These are phyloP conservation scores for Stomatorhinus walkeri DNA, from an alignment of 2,797 vertebrate species.

Conservation along the genomic window DNA sequence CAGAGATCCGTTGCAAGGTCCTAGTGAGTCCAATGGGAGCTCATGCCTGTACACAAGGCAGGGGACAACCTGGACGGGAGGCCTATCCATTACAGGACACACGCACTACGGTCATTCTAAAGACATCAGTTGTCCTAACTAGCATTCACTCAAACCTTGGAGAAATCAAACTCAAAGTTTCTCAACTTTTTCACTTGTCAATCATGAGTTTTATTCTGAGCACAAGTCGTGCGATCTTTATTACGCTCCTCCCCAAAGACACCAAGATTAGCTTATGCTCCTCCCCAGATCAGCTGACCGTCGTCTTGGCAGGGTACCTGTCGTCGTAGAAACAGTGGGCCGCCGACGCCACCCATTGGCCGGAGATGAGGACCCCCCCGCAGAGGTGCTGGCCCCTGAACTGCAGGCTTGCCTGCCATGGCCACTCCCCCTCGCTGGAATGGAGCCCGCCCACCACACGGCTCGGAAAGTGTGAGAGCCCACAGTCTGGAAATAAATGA, in stretches of 20 bases:
- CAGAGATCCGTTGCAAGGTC: not conserved
- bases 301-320: slow-evolving; percentile 52
- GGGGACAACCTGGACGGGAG: not conserved
- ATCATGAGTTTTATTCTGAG: not conserved
- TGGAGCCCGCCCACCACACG: slow-evolving; percentile 71
- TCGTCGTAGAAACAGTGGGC: slow-evolving; percentile 89
- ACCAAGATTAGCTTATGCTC: not conserved
- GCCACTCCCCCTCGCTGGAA: slow-evolving; percentile 83
- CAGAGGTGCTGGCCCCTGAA: slow-evolving; percentile 76
- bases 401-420: slow-evolving; percentile 90
- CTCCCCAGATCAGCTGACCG: not conserved
- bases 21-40: not conserved
- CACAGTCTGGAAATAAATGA: slow-evolving; percentile 65
- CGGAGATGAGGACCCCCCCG: slow-evolving; percentile 76
- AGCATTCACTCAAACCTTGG: not conserved
- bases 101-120: not conserved
- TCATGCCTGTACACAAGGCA: not conserved
- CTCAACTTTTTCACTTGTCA: not conserved
- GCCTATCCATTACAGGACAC: not conserved
- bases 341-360: slow-evolving; percentile 82
- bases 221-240: not conserved
- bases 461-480: slow-evolving; percentile 65
- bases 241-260: not conserved
- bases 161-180: not conserved
- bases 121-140: not conserved